Evolutionary conservation across 2,113 vertebrate genomes (phyloP).

Genomic region (Myiopsitta monachus): DNA sequence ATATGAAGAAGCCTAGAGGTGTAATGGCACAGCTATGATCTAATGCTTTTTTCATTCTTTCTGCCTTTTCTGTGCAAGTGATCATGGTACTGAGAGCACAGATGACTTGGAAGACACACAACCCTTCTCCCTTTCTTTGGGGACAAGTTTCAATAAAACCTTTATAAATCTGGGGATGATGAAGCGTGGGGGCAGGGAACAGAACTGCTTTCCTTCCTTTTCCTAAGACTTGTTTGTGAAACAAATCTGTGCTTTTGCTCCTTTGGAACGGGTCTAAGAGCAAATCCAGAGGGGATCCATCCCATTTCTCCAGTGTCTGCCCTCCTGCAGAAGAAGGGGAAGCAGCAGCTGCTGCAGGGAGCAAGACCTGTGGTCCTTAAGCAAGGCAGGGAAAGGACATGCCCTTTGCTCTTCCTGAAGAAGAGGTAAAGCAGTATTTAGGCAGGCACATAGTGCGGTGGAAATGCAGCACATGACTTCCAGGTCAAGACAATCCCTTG

Average conservation of each 20-base stretch:
- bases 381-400: not conserved
- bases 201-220: not conserved
- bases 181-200: not conserved
- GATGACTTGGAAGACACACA: not conserved
- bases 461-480: accelerated
- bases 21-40: not conserved
- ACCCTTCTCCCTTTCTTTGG: not conserved
- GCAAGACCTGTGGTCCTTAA: not conserved
- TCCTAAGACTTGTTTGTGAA: not conserved
- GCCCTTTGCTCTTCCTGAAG: not conserved
- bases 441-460: not conserved
- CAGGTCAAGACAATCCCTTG: not conserved
- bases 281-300: not conserved
- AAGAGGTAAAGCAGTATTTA: not conserved
- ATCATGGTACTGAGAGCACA: not conserved
- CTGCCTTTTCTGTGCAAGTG: not conserved
- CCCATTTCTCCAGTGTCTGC: not conserved
- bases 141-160: not conserved
- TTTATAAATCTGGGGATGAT: not conserved
- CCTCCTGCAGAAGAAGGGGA: not conserved
- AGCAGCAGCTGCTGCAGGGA: not conserved
- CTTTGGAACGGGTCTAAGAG: accelerated
- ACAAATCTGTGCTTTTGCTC: not conserved
- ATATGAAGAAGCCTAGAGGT: not conserved
- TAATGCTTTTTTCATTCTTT: not conserved